phyloP scores from a whole-genome alignment of 2,888 invertebrate species.

The Nomada ruficornis region DNA sequence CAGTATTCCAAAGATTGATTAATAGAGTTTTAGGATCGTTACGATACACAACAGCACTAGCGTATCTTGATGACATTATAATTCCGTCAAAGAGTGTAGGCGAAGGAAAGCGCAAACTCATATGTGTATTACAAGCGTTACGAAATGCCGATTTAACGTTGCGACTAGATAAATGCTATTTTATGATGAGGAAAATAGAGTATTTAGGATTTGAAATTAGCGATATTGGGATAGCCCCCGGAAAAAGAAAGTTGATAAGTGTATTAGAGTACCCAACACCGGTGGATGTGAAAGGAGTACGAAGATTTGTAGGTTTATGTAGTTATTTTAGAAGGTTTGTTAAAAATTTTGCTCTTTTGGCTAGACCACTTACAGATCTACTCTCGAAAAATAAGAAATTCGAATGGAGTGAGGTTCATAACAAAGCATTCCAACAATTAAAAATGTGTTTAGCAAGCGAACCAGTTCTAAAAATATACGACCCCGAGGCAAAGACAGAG shows the following conservation, averaged over 20 bases:
- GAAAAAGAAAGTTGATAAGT: background rate
- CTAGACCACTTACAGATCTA: constrained; percentile 22
- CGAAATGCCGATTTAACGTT: constrained; percentile 61
- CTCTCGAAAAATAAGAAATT: constrained; percentile 21
- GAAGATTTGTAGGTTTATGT: constrained; percentile 10
- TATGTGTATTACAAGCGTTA: constrained; percentile 26
- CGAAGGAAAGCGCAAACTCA: constrained; percentile 41
- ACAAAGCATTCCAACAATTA: constrained; percentile 52
- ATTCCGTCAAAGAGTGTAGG: background rate
- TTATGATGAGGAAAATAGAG: constrained; percentile 43
- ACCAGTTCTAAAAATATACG: too few species aligned
- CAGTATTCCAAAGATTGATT: constrained; percentile 1
- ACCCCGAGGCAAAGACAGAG: background rate
- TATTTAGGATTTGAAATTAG: constrained; percentile 44
- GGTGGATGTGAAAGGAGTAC: constrained; percentile 7
- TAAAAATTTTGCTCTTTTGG: constrained; percentile 8
- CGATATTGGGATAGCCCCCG: constrained; percentile 6
- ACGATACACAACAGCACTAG: constrained; percentile 12
- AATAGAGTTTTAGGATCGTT: constrained; percentile 28
- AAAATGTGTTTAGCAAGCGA: constrained; percentile 19
- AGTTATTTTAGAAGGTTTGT: constrained; percentile 49
- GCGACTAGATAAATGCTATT: constrained; percentile 67
- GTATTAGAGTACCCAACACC: background rate
- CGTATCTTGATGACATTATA: constrained; percentile 15
- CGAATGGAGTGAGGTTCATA: constrained; percentile 1